Conservation (phyloP, 2,113 vertebrate species). For the Mus pahari region DNA sequence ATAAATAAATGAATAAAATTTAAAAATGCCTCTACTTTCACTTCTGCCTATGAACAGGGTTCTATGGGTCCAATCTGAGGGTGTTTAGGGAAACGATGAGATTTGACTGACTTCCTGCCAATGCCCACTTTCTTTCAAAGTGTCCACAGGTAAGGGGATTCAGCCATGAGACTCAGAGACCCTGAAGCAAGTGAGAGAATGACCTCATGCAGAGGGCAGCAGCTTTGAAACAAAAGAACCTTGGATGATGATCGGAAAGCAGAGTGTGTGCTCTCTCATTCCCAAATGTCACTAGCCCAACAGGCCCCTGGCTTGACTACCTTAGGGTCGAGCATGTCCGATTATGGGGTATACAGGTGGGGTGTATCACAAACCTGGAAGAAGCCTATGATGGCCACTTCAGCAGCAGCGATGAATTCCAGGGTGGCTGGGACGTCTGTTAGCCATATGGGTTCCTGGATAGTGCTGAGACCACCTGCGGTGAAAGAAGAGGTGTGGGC, state of each 20-base stretch:
- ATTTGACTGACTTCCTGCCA: background rate
- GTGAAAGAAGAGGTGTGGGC: background rate
- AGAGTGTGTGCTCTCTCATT: background rate
- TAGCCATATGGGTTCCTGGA: slow-evolving; percentile 80
- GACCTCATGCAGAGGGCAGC: background rate
- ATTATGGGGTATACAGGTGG: background rate
- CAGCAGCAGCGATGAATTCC: slow-evolving; percentile 89
- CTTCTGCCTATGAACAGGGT: background rate
- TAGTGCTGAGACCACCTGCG: background rate
- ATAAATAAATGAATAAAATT: no score
- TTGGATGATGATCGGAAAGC: background rate
- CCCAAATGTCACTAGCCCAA: background rate
- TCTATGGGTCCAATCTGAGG: background rate
- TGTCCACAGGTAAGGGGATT: background rate
- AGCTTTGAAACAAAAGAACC: background rate
- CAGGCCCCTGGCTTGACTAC: background rate
- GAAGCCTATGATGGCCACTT: slow-evolving; percentile 93
- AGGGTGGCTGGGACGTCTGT: slow-evolving; percentile 78
- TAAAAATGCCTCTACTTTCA: background rate
- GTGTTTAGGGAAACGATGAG: no score
- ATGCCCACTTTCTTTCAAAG: background rate
- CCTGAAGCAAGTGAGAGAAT: background rate
- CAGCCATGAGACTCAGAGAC: background rate
- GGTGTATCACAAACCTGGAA: slow-evolving; percentile 91
- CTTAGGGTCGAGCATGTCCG: background rate